phyloP scores from a whole-genome alignment of 2,888 invertebrate genomes.

The Thysanoteuthis rhombus region DNA sequence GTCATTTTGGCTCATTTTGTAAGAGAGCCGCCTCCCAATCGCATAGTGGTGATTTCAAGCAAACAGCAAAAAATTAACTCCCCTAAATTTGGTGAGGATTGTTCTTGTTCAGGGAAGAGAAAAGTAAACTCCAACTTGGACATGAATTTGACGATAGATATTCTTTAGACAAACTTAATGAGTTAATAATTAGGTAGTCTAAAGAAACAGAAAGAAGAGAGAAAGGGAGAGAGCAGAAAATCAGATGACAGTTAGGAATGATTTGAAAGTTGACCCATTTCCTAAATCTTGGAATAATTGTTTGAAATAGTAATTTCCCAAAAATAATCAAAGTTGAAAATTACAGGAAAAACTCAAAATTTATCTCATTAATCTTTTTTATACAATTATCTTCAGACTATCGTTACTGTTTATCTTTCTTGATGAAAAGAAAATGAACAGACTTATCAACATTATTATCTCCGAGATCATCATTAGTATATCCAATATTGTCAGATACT shows the following conservation, averaged over 20 bases:
- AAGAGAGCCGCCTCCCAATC: no score
- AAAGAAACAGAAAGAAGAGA: not conserved
- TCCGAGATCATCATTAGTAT: no score
- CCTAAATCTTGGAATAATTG: not conserved
- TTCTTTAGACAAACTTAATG: not conserved
- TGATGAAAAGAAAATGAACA: not conserved
- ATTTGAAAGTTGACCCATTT: not conserved
- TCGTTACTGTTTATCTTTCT: not conserved
- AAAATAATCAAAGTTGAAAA: not conserved
- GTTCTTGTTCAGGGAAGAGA: no score
- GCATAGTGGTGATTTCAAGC: no score
- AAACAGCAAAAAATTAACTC: no score
- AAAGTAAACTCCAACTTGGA: no score
- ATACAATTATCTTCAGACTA: not conserved
- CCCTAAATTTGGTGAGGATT: no score
- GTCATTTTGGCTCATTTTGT: no score
- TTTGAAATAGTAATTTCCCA: no score
- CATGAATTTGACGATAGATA: no score
- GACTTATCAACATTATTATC: not conserved
- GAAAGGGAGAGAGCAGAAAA: not conserved
- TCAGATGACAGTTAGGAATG: not conserved
- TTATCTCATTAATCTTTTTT: not conserved
- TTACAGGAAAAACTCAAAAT: not conserved
- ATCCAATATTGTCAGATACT: no score
- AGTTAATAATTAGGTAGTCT: not conserved